These are phyloP conservation scores for Tenthredo distinguenda DNA, from an alignment of 2,888 invertebrate species.

Conservation along the genomic window DNA sequence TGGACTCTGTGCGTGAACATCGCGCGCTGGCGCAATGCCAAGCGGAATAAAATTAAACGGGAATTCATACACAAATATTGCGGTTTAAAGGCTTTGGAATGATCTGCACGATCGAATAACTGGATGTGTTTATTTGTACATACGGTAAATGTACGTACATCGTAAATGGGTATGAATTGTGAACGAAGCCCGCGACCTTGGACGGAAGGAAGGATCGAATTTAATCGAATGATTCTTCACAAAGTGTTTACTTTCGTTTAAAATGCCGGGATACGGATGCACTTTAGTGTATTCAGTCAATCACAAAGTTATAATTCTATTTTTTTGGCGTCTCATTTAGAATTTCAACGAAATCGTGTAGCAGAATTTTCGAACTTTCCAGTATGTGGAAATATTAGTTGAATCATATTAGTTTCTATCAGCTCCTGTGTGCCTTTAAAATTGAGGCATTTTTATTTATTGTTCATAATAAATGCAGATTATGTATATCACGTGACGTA, in stretches of 20 bases:
- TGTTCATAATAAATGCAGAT: conserved; percentile 43
- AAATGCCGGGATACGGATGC: not conserved
- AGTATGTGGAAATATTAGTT: not conserved
- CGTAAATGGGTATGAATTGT: not conserved
- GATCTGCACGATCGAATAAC: not conserved
- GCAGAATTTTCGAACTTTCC: not conserved
- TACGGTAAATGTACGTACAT: not conserved
- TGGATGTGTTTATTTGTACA: not conserved
- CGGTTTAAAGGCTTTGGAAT: not conserved
- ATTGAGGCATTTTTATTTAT: not conserved
- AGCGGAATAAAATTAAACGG: not conserved
- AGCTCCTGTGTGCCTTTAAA: not conserved
- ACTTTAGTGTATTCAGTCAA: not conserved
- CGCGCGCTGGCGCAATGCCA: not conserved
- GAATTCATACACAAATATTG: not conserved
- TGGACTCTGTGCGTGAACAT: not conserved
- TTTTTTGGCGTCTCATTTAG: not conserved
- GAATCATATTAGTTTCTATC: not conserved
- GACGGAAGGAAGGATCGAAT: not conserved
- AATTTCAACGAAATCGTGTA: not conserved
- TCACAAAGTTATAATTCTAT: not conserved
- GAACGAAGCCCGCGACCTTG: conserved; percentile 15
- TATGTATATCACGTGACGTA: conserved; percentile 48
- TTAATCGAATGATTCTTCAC: not conserved
- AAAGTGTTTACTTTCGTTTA: not conserved